Conservation (phyloP, 2,113 vertebrate species). For the Aspiorhynchus laticeps region DNA sequence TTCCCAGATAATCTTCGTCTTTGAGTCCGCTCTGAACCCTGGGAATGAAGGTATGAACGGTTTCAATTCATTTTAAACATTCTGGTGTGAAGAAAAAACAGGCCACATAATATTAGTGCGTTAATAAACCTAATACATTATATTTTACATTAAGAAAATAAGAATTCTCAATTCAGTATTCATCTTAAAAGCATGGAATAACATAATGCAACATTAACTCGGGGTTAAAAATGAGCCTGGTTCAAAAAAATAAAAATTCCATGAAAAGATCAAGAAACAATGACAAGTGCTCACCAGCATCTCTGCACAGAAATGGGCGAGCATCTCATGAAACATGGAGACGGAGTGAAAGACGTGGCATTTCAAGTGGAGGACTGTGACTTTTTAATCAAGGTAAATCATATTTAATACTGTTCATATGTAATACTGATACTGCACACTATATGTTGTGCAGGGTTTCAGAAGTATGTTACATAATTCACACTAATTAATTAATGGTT, state of each 20-base stretch:
- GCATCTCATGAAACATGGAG: slow-evolving; percentile 79
- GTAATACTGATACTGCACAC: no score
- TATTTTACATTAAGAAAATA: background rate
- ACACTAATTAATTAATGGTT: no score
- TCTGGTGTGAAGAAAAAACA: no score
- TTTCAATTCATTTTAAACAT: background rate
- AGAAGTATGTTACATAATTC: no score
- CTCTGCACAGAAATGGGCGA: slow-evolving; percentile 73
- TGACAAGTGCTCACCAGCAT: background rate
- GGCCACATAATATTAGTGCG: background rate
- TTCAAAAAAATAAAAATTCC: background rate
- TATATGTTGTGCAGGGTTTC: no score
- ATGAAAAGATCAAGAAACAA: background rate
- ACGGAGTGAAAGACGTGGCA: slow-evolving; percentile 80
- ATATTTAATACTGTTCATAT: background rate
- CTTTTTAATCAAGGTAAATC: slow-evolving; percentile 77
- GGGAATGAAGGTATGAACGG: slow-evolving; percentile 74
- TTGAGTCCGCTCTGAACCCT: slow-evolving; percentile 79
- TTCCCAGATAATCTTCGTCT: slow-evolving; percentile 77
- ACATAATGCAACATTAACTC: background rate
- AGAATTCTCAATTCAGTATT: background rate
- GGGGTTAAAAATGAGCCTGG: background rate
- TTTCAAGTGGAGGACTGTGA: slow-evolving; percentile 84
- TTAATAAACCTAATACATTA: background rate
- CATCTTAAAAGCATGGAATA: background rate